Base-by-base conservation (phyloP, 2,888 invertebrate genomes). In the Monochamus alternatus region DNA sequence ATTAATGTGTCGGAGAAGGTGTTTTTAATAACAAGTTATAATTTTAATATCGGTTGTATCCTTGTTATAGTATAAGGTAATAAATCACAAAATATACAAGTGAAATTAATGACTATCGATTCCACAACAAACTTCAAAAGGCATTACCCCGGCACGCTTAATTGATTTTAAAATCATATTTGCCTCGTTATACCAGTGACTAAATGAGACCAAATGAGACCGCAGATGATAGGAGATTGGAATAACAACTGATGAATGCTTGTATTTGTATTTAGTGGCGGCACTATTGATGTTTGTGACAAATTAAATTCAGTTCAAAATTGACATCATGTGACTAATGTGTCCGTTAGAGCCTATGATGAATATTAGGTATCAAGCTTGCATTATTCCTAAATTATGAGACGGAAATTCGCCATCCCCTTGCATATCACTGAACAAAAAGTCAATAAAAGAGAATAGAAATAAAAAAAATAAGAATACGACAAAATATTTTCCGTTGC, bases 261-360 rank as follows among this genome's bases (percentile, higher is more conserved):
- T 47, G 64, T 64, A 64, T 22, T 64, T 10, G 64, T 47, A 47
- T 44, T 44, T 73, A 73, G 60, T 32, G 38, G 66, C 55, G 30
- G 63, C 70, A 69, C 63, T 74, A 68, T 74, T 64, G 66, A 75
- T 75, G 75, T 60, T 70, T 69, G 70, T 64, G 60, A 75, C 70
- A 75, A 75, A 75, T 74, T 74, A 68, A 69, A 70, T 74, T 65
- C 64, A 51, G 59, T 32, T 14, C 59, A 63, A 58, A 74, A 74
- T 70, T 75, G 69, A 70, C 65, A 10, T 70, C 65, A 75, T 70
- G 64, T 69, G 69, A 69, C 69, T 63, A 69, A 58, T 62, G 12
- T 69, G 74, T 64, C 68, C 44, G 69, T 69, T 74, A 55, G 51
- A 63, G 44, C 55, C 68, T 64, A 69, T 74, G 47, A 58, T 62